Evolutionary conservation across 2,888 invertebrate genomes (phyloP).

Genomic region (Tortricodes alternella): DNA sequence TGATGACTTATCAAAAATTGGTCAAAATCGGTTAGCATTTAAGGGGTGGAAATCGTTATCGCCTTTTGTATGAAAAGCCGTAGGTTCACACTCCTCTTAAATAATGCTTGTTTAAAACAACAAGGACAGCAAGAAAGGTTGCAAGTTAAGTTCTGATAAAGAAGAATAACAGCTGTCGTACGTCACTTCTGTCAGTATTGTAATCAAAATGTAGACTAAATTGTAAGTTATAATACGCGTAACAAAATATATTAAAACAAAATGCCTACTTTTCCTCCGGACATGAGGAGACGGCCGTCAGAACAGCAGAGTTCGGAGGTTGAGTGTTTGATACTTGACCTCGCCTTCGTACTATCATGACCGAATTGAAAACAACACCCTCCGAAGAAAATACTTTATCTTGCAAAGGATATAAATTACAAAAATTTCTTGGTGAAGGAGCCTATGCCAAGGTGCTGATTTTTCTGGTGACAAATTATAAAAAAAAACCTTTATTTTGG

Average conservation of each 20-base stretch:
- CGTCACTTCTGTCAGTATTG: conserved; percentile 30
- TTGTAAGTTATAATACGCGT: conserved; percentile 13
- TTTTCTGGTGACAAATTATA: background rate
- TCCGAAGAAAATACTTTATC: conserved; percentile 76
- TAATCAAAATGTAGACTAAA: conserved; percentile 47
- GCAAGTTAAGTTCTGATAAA: conserved; percentile 1
- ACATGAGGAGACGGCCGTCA: conserved; percentile 45
- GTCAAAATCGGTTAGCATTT: too few species aligned
- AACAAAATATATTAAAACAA: conserved; percentile 49
- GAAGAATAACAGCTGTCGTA: conserved; percentile 31
- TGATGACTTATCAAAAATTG: too few species aligned
- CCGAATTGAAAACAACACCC: conserved; percentile 67
- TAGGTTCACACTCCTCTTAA: too few species aligned
- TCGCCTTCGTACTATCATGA: conserved; percentile 63
- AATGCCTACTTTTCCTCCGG: conserved; percentile 56
- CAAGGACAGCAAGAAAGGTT: background rate
- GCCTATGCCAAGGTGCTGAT: conserved; percentile 88
- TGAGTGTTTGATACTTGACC: conserved; percentile 47
- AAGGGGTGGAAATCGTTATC: too few species aligned
- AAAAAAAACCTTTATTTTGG: background rate
- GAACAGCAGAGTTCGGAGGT: conserved; percentile 40
- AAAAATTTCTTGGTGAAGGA: conserved; percentile 88
- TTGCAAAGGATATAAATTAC: conserved; percentile 84
- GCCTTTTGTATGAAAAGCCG: too few species aligned
- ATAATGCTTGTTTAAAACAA: too few species aligned